These are phyloP conservation scores for Phenganax marumi DNA, from an alignment of 92 coral and sea anemone genomes.

Conservation along the genomic window DNA sequence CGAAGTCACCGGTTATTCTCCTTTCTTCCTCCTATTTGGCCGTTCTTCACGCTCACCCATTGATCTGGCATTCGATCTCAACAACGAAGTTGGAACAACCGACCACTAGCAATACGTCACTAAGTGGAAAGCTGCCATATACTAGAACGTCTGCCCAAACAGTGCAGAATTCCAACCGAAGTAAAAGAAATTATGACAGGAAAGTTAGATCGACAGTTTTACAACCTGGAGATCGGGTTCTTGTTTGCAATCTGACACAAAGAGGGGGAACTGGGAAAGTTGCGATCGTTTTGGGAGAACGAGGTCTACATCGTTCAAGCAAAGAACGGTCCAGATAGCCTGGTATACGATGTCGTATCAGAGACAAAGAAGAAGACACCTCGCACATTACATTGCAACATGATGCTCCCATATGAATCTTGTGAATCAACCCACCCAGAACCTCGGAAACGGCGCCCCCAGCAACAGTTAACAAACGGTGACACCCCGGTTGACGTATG, in stretches of 20 bases:
- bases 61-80: too few species aligned
- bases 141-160: too few species aligned
- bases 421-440: constrained; percentile 2
- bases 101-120: too few species aligned
- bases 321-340: constrained; percentile 32
- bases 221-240: constrained; percentile 24
- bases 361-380: background rate
- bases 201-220: constrained; percentile 6
- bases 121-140: too few species aligned
- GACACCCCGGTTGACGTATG: background rate
- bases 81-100: too few species aligned
- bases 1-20: too few species aligned
- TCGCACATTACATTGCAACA: constrained; percentile 26
- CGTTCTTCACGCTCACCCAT: too few species aligned
- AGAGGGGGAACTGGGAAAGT: constrained; percentile 31
- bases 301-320: constrained; percentile 17
- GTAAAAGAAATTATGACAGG: too few species aligned
- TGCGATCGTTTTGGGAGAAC: constrained; percentile 28
- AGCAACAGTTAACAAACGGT: background rate
- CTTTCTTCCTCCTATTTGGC: too few species aligned
- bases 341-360: constrained; percentile 22
- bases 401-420: constrained; percentile 35
- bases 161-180: too few species aligned
- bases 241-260: constrained; percentile 16
- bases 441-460: background rate